Conservation (phyloP, 2,797 vertebrate genomes). For the Microchirus variegatus region DNA sequence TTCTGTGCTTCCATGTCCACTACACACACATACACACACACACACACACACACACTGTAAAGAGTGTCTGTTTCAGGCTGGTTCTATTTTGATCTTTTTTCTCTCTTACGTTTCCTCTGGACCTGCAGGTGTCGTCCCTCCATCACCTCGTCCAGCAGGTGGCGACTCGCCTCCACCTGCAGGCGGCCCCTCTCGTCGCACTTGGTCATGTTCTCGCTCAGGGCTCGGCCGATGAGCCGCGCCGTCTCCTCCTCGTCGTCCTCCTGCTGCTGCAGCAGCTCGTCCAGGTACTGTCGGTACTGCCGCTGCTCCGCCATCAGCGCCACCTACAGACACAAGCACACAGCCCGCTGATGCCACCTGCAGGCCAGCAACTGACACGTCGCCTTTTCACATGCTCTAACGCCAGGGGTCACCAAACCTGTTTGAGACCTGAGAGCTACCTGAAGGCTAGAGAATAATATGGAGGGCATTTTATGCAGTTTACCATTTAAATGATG, state of each 20-base stretch:
- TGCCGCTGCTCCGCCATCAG: slow-evolving; percentile 79
- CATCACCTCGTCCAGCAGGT: slow-evolving; percentile 85
- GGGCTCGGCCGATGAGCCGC: slow-evolving; percentile 77
- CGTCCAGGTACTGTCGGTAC: slow-evolving; percentile 82
- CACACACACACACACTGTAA: slow-evolving; percentile 5
- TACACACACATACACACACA: slow-evolving; percentile 47
- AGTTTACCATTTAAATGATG: too few relatives aligned
- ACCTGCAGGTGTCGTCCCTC: slow-evolving; percentile 82
- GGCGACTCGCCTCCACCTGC: slow-evolving; percentile 78
- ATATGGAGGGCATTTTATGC: too few relatives aligned
- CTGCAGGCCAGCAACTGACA: too few relatives aligned
- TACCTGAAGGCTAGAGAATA: too few relatives aligned
- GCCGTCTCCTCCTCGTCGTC: slow-evolving; percentile 79
- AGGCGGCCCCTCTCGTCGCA: slow-evolving; percentile 67
- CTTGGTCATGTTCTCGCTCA: slow-evolving; percentile 70
- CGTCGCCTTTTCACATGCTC: too few relatives aligned
- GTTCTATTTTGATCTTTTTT: background rate
- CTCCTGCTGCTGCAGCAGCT: slow-evolving; percentile 78
- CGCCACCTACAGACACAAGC: slow-evolving; percentile 70
- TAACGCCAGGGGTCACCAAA: too few relatives aligned
- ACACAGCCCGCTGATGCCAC: too few relatives aligned
- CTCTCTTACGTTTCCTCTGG: slow-evolving; percentile 84
- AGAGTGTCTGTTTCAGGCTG: background rate
- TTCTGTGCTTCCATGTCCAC: slow-evolving; percentile 81
- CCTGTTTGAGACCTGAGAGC: too few relatives aligned